Evolutionary conservation across 2,888 invertebrate genomes (phyloP), one percentile per base, ranked within the genome.

Genomic region (Phasia obesa): DNA sequence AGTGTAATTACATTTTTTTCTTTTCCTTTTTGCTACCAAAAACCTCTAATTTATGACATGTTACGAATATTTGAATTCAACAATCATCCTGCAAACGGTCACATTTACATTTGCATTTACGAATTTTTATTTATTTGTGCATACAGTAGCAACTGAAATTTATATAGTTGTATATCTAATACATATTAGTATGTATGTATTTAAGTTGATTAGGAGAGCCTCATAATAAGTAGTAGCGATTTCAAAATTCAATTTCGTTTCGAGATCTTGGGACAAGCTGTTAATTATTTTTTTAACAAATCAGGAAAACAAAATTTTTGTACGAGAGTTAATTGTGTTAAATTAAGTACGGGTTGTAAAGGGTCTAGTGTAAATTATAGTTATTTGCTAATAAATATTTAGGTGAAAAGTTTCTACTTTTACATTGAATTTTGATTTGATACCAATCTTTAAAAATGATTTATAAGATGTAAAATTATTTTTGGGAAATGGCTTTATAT

Each of bases 41-140:
- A 81, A 67, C 59, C 67, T 35, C 76, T 57, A 82, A 82, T 82
- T 77, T 82, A 82, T 75, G 77, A 57, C 57, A 77, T 69, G 55
- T 73, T 73, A 57, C 25, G 6, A 49, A 25, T 51, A 51, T 42
- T 9, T 73, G 42, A 60, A 73, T 38, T 62, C 49, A 70, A 47
- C 44, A 70, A 64, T 62, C 53, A 70, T 70, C 11, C 38, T 73
- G 71, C 47, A 53, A 35, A 53, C 49, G 11, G 53, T 53, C 60
- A 44, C 44, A 79, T 25, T 62, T 38, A 70, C 17, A 74, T 57
- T 64, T 27, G 15, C 42, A 77, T 73, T 19, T 27, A 51, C 2
- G 11, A 38, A 38, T 42, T 42, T 53, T 47, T 38, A 27, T 47
- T 55, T 67, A 71, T 71, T 51, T 67, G 51, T 60, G 53, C 25